Evolutionary conservation across 2,888 invertebrate genomes (phyloP), one percentile per base, ranked within the genome.

Genomic region (Drosophila pegasa): DNA sequence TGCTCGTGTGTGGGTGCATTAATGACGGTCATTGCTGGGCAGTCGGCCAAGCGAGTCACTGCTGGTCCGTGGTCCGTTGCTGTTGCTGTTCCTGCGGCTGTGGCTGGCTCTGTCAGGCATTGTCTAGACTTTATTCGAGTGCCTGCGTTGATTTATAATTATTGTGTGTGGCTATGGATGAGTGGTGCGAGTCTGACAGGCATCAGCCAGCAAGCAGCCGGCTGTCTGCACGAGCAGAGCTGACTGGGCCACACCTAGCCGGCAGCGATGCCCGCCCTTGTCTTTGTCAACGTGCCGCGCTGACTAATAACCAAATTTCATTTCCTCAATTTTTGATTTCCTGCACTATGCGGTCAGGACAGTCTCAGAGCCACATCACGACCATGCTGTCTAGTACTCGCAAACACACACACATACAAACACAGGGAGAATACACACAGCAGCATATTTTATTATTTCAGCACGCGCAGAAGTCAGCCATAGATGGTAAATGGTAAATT

Each of bases 271-370:
- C 38, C 27, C n/a, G n/a, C n/a, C 41, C 29, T 9, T 27, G 45
- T 57, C 52, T 59, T 66, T 65, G 69, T 64, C 75, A 82, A 70
- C 80, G 70, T 78, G 69, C 74, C 61, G 60, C 74, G 87, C 62
- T 83, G 82, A 83, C 84, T 83, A 83, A 86, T 83, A 83, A 80
- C 87, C 87, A 86, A 83, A 83, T 86, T 83, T 83, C 74, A 80
- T 83, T 86, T 86, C 87, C 82, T 86, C 82, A 86, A 83, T 83
- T 83, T 86, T 87, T 82, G 87, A 82, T 87, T 87, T 85, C 85
- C 84, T 82, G 76, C 71, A 68, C 83, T 87, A 78, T 84, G 87
- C 70, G 83, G 75, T 75, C 62, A 67, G 59, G 43, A 40, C 58
- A 41, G 58, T 57, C 63, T 63, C 38, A 8, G 57, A 63, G 50